phyloP scores from a whole-genome alignment of 2,888 invertebrate species.

The Timema podura region DNA sequence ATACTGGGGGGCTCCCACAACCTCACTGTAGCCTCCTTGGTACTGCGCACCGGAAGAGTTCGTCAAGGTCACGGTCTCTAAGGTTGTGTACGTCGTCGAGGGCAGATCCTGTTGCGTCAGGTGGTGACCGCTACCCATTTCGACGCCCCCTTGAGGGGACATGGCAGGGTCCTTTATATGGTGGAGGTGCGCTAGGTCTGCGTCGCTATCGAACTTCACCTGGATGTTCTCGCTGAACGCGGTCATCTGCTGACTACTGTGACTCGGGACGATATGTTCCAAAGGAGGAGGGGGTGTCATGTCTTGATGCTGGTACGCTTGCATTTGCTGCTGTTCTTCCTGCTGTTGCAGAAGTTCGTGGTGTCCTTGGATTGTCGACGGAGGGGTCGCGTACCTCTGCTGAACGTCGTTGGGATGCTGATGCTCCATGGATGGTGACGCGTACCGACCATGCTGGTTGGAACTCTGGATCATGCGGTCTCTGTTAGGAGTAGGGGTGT shows the following conservation, averaged over 20 bases:
- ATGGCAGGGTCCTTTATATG: slow-evolving; percentile 1
- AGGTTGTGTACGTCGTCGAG: slow-evolving; percentile 55
- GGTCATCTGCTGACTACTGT: slow-evolving; percentile 7
- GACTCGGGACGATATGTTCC: slow-evolving; percentile 11
- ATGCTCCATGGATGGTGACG: slow-evolving; percentile 18
- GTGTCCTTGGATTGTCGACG: background rate
- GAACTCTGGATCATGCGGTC: background rate
- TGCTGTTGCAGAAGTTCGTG: slow-evolving; percentile 2
- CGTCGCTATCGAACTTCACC: slow-evolving; percentile 13
- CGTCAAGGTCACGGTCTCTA: slow-evolving; percentile 54
- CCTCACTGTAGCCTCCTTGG: slow-evolving; percentile 14
- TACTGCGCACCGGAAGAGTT: background rate
- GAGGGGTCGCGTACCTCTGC: slow-evolving; percentile 21
- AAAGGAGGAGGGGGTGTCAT: slow-evolving; percentile 31
- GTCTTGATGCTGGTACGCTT: slow-evolving; percentile 24
- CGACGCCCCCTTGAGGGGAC: background rate
- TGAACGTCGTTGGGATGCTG: background rate
- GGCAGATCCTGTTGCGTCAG: background rate
- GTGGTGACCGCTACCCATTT: background rate
- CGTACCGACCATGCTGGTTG: background rate
- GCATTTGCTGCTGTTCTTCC: slow-evolving; percentile 10
- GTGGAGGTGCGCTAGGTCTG: background rate
- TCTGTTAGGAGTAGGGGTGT: slow-evolving; percentile 6
- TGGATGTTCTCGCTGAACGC: slow-evolving; percentile 18
- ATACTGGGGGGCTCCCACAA: background rate